A percentile compares a stretch with the other conserved stretches of the same genome.
Conservation (phyloP, 2,888 invertebrate genomes). For the Hecatera dysodea region DNA sequence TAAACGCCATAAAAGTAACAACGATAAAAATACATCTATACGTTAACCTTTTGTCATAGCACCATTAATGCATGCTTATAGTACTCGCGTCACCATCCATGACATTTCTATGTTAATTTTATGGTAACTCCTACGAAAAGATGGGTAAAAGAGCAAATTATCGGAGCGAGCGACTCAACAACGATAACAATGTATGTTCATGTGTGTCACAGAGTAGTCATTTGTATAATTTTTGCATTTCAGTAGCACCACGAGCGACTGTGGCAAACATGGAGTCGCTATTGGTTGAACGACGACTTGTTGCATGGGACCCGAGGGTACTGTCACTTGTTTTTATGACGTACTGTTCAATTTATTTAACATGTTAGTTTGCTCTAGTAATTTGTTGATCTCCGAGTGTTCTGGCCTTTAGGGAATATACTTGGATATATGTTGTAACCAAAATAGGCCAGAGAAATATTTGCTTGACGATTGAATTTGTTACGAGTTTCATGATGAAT, state of each 20-base stretch:
- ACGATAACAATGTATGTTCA: conserved; percentile 75
- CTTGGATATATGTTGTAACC: neutral
- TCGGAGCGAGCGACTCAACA: conserved; percentile 70
- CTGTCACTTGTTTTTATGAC: conserved; percentile 55
- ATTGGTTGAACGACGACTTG: conserved; percentile 59
- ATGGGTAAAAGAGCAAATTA: conserved; percentile 85
- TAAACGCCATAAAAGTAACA: conserved; percentile 24
- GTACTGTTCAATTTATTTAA: conserved; percentile 45
- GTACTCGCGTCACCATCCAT: conserved; percentile 70
- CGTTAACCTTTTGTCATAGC: conserved; percentile 38
- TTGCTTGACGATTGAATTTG: neutral
- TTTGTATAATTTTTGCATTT: conserved; percentile 86
- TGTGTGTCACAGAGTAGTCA: conserved; percentile 75
- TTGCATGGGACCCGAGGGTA: conserved; percentile 53
- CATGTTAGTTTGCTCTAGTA: conserved; percentile 32
- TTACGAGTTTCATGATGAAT: neutral
- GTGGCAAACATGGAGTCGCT: conserved; percentile 45
- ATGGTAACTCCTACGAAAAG: conserved; percentile 82
- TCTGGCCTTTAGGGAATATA: conserved; percentile 1
- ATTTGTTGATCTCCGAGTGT: conserved; percentile 22
- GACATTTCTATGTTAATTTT: conserved; percentile 86
- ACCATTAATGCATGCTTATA: conserved; percentile 38
- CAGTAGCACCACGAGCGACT: conserved; percentile 63
- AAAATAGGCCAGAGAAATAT: neutral
- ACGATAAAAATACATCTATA: conserved; percentile 49